Base-by-base conservation (phyloP, 2,888 invertebrate genomes). In the Amblyjoppa fuscipennis region DNA sequence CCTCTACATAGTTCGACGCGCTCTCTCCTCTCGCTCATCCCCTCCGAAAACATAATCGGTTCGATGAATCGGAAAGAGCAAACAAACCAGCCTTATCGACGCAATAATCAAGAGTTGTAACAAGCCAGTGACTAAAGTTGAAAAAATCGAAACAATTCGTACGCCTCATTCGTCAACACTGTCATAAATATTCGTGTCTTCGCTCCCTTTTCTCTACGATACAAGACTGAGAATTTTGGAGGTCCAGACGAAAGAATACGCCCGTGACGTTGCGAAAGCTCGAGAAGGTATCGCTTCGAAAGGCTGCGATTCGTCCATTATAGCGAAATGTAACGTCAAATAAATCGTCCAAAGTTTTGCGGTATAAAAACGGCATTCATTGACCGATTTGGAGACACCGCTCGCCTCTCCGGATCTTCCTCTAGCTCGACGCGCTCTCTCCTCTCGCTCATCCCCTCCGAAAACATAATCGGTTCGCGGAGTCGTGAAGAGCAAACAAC, bases 401-500 rank as follows among this genome's bases (percentile, higher is more conserved):
- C 51, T 61, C 34, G 64, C 20, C 20, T 69, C 59, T 70, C 69
- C 69, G 61, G 70, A 45, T 70, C 20, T 28, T 71, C 38, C 25
- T 6, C 45, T 41, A 16, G 66, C 25, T 53, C 38, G 53, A 61
- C 61, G 68, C 38, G 53, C 20, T 41, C 25, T 28, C 66, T 28
- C 66, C 25, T 45, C 45, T 45, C 25, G 1, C 45, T 59, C 59
- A 59, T 59, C 38, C 51, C 64, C 38, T 53, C 34, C 13, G 28
- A 28, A 38, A 25, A 66, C 64, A 75, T 75, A 82, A 85, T 85
- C 70, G 85, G 61, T 80, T 56, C 41, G 69, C 71, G 34, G 64
- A 81, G 84, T 78, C 28, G 78, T 49, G 79, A 83, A 71, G 78
- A 85, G 82, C 76, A 85, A 83, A 83, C 76, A 85, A 74, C 71